Conservation (phyloP, 1,140 invertebrate species). For the Agrilus planipennis region DNA sequence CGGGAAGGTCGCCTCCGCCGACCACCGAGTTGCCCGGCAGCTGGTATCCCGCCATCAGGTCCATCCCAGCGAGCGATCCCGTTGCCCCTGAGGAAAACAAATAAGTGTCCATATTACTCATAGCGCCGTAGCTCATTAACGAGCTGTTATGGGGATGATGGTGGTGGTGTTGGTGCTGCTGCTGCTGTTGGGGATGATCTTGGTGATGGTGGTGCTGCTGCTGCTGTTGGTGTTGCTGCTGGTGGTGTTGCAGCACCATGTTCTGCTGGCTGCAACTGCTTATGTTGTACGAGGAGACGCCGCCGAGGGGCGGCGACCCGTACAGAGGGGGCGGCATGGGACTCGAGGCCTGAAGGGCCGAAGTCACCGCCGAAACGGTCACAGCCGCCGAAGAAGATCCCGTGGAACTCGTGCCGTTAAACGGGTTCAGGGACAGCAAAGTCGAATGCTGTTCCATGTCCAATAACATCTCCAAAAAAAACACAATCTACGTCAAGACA, state of each 20-base stretch:
- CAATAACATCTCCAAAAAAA: constrained; percentile 69
- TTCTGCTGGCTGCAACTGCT: constrained; percentile 26
- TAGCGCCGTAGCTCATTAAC: constrained; percentile 28
- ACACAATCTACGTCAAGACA: no score
- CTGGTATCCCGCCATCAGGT: constrained; percentile 29
- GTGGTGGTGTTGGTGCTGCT: no score
- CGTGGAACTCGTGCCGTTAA: constrained; percentile 56
- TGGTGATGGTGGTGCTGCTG: constrained; percentile 37
- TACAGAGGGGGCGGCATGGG: constrained; percentile 37
- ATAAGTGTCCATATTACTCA: constrained; percentile 49
- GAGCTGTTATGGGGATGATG: no score
- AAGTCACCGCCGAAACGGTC: constrained; percentile 17
- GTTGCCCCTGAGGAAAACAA: constrained; percentile 57
- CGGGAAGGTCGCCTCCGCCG: constrained; percentile 62
- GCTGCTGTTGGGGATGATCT: constrained; percentile 35
- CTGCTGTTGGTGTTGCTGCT: constrained; percentile 32
- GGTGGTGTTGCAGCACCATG: constrained; percentile 14
- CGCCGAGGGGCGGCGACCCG: constrained; percentile 42
- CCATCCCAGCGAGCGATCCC: constrained; percentile 31
- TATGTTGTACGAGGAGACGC: constrained; percentile 23
- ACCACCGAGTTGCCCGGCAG: constrained; percentile 37
- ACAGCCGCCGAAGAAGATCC: constrained; percentile 38
- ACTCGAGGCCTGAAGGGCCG: constrained; percentile 32
- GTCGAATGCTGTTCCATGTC: constrained; percentile 65
- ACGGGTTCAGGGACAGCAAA: constrained; percentile 69